Evolutionary conservation across 2,888 invertebrate genomes (phyloP), one percentile per base, ranked within the genome.

Genomic region (Xylophagus ater): DNA sequence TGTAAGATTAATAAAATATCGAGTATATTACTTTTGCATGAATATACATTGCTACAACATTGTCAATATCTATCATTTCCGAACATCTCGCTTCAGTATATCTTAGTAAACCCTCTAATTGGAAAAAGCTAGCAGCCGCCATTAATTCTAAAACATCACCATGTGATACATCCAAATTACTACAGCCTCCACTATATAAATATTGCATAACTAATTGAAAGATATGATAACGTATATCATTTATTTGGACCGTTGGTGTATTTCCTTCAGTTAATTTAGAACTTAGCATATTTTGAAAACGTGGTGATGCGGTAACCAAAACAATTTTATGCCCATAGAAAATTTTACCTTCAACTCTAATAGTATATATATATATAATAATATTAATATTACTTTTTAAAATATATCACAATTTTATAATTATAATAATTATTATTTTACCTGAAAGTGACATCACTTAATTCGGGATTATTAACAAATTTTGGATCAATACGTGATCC

Each of bases 301-400:
- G 72, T 10, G 86, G 78, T 4, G 89, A 90, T 42, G 88, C 88
- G 3, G 90, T 92, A 31, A 92, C 87, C 41, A 93, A 68, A 24
- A 93, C 89, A 47, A 93, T 90, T 67, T 90, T 89, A 64, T 93
- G 93, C 0, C 88, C 92, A 61, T 89, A 92, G 65, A 93, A 90
- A 17, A 89, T 71, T 46, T 87, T 74, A 0, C 88, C 89, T 60
- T 90, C 90, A 36, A 92, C 89, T 55, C 88, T 74, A 53, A 4
- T 53, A 46, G 41, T 23, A 35, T n/a, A n/a, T n/a, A n/a, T n/a
- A n/a, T n/a, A n/a, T n/a, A n/a, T n/a, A n/a, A n/a, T n/a, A n/a
- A n/a, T n/a, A n/a, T n/a, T n/a, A n/a, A n/a, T n/a, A n/a, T n/a
- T n/a, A n/a, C n/a, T n/a, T n/a, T n/a, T n/a, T n/a, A n/a, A n/a